These are phyloP conservation scores for Tokudaia muenninki DNA, from an alignment of 2,797 vertebrate species.

Conservation along the genomic window DNA sequence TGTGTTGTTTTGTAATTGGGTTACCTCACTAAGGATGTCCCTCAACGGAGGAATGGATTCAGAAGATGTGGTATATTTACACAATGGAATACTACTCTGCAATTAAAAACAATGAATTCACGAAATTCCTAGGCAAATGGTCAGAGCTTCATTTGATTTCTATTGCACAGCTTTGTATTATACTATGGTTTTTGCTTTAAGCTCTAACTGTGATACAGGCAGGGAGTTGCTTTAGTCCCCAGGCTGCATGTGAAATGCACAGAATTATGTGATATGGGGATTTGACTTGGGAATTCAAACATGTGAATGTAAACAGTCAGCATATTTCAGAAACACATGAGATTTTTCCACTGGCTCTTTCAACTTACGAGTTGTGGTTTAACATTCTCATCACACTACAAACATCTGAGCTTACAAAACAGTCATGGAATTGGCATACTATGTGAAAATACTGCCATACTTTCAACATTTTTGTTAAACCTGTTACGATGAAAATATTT, in stretches of 20 bases:
- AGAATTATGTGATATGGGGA: constrained; percentile 16
- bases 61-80: no score
- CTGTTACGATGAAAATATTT: constrained; percentile 71
- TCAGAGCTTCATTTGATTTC: neutral
- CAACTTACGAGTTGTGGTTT: constrained; percentile 72
- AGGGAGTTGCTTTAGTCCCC: neutral
- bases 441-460: constrained; percentile 43
- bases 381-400: constrained; percentile 79
- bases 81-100: no score
- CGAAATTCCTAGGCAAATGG: no score
- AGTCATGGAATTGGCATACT: constrained; percentile 59
- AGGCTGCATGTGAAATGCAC: neutral
- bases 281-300: constrained; percentile 78
- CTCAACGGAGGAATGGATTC: no score
- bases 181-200: neutral
- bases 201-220: neutral
- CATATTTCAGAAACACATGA: constrained; percentile 80
- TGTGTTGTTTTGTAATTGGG: no score
- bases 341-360: constrained; percentile 84
- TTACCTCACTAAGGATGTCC: no score
- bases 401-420: constrained; percentile 84
- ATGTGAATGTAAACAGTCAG: constrained; percentile 76
- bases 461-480: constrained; percentile 42
- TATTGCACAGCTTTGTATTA: neutral
- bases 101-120: no score